Percentiles rank a stretch among this genome's conserved stretches.
Conservation (phyloP, 2,888 invertebrate species). For the Auanema sp. region DNA sequence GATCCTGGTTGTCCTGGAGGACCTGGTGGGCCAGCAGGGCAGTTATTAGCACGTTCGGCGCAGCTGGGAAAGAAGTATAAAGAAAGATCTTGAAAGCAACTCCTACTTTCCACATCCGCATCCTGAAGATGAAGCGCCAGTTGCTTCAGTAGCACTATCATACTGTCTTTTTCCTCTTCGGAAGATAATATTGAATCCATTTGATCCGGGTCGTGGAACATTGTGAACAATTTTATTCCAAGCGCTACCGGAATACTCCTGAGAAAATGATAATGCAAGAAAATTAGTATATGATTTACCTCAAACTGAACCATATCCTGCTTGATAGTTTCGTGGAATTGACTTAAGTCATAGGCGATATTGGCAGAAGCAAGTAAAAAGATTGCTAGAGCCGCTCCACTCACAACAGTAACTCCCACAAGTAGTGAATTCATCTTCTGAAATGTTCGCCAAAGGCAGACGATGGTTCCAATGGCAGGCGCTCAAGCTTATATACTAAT, state of each 20-base stretch:
- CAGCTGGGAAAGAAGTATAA: not conserved
- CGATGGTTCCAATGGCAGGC: too few species aligned
- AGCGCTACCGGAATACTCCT: not conserved
- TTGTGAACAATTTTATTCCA: not conserved
- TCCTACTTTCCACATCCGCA: not conserved
- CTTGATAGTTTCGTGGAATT: not conserved
- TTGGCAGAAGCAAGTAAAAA: not conserved
- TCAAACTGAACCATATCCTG: not conserved
- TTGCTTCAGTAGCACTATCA: not conserved
- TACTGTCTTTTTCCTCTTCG: slow-evolving; percentile 2
- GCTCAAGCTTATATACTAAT: too few species aligned
- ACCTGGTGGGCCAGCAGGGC: not conserved
- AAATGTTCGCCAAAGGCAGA: too few species aligned
- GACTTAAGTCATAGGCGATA: not conserved
- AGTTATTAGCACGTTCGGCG: not conserved
- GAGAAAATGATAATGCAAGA: not conserved
- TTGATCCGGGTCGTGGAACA: not conserved
- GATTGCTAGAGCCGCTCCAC: not conserved
- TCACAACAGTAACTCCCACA: not conserved
- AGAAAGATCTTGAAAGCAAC: not conserved
- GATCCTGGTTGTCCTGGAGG: not conserved
- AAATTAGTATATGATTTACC: not conserved
- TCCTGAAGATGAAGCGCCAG: not conserved
- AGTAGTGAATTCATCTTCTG: too few species aligned
- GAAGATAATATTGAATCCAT: not conserved